Evolutionary conservation across 2,113 vertebrate genomes (phyloP).

Genomic region (Brachyhypopomus gauderio): DNA sequence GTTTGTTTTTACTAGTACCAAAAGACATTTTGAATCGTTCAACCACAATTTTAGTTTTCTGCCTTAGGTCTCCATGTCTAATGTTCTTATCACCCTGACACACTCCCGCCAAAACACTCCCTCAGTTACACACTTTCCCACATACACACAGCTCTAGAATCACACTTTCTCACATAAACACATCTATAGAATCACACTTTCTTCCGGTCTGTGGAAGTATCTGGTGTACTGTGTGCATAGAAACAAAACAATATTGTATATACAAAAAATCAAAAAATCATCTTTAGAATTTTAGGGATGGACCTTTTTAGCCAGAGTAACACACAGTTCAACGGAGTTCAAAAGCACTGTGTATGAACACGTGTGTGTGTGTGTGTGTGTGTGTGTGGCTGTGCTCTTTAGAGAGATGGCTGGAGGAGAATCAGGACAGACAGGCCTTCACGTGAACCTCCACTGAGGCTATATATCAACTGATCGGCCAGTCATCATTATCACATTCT

Average conservation of each 20-base stretch:
- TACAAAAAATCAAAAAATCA: not conserved
- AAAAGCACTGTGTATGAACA: not conserved
- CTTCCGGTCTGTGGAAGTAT: not conserved
- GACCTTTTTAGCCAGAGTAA: not conserved
- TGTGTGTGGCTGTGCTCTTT: no score
- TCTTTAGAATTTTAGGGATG: not conserved
- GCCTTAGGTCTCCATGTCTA: not conserved
- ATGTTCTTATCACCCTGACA: conserved; percentile 3
- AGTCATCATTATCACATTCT: not conserved
- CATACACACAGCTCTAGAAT: not conserved
- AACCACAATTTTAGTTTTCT: not conserved
- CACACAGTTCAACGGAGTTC: not conserved
- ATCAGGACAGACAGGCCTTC: not conserved
- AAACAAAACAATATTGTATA: not conserved
- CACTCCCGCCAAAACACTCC: not conserved
- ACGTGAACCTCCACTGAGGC: no score
- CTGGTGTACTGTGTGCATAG: not conserved
- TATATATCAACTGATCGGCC: no score
- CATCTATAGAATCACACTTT: no score
- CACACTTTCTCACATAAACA: not conserved
- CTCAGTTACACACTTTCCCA: not conserved
- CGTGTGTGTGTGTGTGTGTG: no score
- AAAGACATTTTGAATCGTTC: not conserved
- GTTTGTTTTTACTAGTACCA: not conserved
- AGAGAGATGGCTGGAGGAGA: not conserved